Conservation (phyloP, 2,888 invertebrate genomes). For the Epistrophe grossulariae region DNA sequence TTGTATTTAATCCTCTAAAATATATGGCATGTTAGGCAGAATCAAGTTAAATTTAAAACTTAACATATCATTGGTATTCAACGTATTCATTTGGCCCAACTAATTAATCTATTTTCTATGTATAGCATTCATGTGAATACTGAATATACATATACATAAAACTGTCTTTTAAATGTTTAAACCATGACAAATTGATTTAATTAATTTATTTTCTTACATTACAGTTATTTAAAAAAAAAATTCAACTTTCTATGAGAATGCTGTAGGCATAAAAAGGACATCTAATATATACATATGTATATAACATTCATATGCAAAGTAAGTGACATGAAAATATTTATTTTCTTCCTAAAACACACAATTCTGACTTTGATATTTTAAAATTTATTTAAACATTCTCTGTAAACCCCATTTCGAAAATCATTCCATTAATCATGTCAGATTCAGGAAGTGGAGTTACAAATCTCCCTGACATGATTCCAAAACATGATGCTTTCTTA, state of each 20-base stretch:
- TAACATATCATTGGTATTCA: background rate
- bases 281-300: background rate
- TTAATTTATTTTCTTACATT: constrained; percentile 5
- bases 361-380: background rate
- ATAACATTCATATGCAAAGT: background rate
- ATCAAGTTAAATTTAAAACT: background rate
- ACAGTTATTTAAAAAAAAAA: background rate
- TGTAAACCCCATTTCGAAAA: background rate
- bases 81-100: background rate
- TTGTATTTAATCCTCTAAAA: background rate
- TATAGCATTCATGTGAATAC: background rate
- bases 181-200: constrained; percentile 3
- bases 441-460: background rate
- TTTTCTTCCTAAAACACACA: background rate
- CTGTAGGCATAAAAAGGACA: constrained; percentile 8
- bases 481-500: constrained; percentile 4
- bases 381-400: constrained; percentile 11
- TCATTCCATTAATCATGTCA: constrained; percentile 27
- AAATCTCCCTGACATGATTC: constrained; percentile 7
- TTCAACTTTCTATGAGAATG: background rate
- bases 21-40: background rate
- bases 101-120: background rate
- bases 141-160: background rate
- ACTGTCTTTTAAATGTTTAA: background rate
- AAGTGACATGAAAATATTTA: constrained; percentile 7